These are phyloP conservation scores for Lepidostoma basale DNA, from an alignment of 1,140 invertebrate species.

Conservation along the genomic window DNA sequence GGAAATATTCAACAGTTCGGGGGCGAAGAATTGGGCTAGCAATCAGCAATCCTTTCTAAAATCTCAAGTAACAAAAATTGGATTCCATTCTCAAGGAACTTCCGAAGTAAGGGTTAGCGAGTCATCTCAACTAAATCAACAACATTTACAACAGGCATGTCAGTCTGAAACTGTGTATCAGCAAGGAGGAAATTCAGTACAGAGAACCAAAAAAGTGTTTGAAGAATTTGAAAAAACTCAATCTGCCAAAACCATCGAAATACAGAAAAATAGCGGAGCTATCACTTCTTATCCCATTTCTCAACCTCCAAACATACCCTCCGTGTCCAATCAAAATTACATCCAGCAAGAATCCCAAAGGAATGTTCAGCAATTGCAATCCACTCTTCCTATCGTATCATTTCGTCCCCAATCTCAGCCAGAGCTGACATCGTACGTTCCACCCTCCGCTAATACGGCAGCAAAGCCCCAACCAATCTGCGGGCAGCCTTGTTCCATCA, in stretches of 20 bases:
- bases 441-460: conserved; percentile 54
- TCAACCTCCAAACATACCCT: conserved; percentile 26
- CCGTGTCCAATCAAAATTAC: conserved; percentile 21
- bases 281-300: conserved; percentile 18
- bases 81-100: conserved; percentile 51
- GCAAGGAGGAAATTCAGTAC: conserved; percentile 63
- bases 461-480: conserved; percentile 49
- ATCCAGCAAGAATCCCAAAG: conserved; percentile 3
- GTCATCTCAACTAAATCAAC: conserved; percentile 54
- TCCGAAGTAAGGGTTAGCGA: conserved; percentile 54
- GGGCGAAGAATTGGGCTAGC: conserved; percentile 48
- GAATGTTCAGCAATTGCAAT: conserved; percentile 12
- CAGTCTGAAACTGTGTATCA: conserved; percentile 58
- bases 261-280: conserved; percentile 50
- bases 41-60: conserved; percentile 50
- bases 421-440: conserved; percentile 31
- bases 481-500: conserved; percentile 55
- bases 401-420: conserved; percentile 27
- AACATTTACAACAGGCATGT: conserved; percentile 54
- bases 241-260: conserved; percentile 67
- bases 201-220: conserved; percentile 65
- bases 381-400: conserved; percentile 7
- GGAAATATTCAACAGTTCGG: conserved; percentile 47
- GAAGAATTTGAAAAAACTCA: conserved; percentile 68
- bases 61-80: conserved; percentile 51